Conservation (phyloP, 2,888 invertebrate genomes). For the Isotomurus palustris region DNA sequence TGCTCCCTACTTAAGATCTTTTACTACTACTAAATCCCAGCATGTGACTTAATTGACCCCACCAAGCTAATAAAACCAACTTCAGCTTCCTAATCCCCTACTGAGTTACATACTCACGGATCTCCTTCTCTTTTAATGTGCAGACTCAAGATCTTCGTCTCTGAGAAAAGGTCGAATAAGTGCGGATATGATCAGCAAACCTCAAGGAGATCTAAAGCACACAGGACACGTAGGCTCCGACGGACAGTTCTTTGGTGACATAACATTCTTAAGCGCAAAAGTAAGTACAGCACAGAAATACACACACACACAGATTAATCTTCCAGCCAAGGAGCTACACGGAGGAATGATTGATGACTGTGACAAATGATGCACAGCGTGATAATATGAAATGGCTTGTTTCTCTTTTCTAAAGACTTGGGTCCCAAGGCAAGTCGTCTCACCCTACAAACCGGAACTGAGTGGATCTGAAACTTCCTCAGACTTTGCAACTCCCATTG, state of each 20-base stretch:
- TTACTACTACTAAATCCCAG: neutral
- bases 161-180: slow-evolving; percentile 61
- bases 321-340: neutral
- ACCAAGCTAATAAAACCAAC: too few species aligned
- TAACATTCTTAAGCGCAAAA: slow-evolving; percentile 66
- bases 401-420: slow-evolving; percentile 32
- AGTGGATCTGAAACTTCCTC: slow-evolving; percentile 5
- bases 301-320: neutral
- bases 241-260: slow-evolving; percentile 94
- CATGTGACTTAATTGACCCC: neutral
- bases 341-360: neutral
- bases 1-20: neutral
- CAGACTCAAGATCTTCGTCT: slow-evolving; percentile 44
- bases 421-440: slow-evolving; percentile 46
- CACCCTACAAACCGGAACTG: slow-evolving; percentile 45
- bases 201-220: slow-evolving; percentile 94
- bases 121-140: too few species aligned
- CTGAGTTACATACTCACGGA: neutral
- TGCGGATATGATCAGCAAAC: slow-evolving; percentile 92
- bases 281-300: slow-evolving; percentile 24
- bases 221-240: slow-evolving; percentile 94
- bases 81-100: too few species aligned
- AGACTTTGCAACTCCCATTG: slow-evolving; percentile 21
- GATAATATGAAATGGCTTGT: slow-evolving; percentile 2
- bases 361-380: neutral